A percentile compares a stretch with the other conserved stretches of the same genome.
Evolutionary conservation across 2,113 vertebrate species (phyloP).

Genomic region (Thomomys bottae): DNA sequence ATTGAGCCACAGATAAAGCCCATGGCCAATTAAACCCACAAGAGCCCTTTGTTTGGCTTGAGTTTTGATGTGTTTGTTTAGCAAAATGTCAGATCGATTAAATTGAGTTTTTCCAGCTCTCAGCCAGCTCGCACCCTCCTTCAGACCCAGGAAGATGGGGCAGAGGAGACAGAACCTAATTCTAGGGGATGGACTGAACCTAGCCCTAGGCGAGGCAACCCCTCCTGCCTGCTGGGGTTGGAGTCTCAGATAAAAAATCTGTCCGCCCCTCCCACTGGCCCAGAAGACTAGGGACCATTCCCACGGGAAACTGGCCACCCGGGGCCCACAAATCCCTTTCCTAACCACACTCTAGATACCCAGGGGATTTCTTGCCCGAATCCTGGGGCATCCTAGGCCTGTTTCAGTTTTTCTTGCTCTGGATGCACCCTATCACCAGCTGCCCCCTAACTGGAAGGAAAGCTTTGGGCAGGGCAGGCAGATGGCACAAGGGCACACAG

Average conservation of each 20-base stretch:
- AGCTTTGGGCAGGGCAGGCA: neutral
- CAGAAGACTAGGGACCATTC: no score
- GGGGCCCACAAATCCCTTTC: neutral
- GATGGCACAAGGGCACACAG: no score
- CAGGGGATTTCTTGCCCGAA: neutral
- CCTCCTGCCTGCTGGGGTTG: neutral
- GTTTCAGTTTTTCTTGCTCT: neutral
- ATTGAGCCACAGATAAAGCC: conserved; percentile 63
- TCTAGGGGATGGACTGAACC: neutral
- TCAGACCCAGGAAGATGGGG: conserved; percentile 50
- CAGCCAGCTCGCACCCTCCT: conserved; percentile 53
- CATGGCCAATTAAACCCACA: conserved; percentile 78
- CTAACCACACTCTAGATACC: neutral
- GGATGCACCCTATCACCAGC: no score
- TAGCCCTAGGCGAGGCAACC: neutral
- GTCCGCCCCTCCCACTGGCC: no score
- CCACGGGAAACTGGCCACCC: neutral
- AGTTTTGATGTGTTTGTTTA: conserved; percentile 84
- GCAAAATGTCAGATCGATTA: conserved; percentile 86
- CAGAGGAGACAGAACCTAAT: conserved; percentile 30
- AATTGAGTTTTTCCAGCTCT: conserved; percentile 66
- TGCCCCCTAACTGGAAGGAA: neutral
- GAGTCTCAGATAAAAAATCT: no score
- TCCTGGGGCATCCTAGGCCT: no score
- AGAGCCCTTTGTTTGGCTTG: conserved; percentile 83